Base-by-base conservation (phyloP, 2,797 vertebrate genomes). In the Caiman crocodilus region DNA sequence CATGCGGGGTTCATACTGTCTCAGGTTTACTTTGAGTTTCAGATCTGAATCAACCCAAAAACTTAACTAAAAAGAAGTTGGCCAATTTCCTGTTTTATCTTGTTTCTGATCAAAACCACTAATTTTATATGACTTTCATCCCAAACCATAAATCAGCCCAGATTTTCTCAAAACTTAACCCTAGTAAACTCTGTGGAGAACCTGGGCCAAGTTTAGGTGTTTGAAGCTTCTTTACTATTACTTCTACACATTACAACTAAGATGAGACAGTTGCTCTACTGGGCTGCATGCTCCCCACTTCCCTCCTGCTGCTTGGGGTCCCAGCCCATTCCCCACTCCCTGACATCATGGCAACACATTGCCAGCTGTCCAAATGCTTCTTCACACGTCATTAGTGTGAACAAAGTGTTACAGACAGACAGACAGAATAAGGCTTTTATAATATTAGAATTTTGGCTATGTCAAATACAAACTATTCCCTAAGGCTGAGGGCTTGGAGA, bases 401-500 rank as follows among this genome's bases (percentile, higher is more conserved):
- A 50, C 10, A 50, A 50, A 11, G 42, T 50, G 42, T 50, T 50
- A 50, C 42, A 50, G 42, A 50, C 42, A 50, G 42, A 50, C 42
- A 50, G 42, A 50, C 10, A 50, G 42, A 50, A 10, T 50, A 50
- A 9, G 42, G 42, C 6, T 50, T 50, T 50, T 50, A 50, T 50
- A 50, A 50, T 50, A 50, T 50, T 50, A 9, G 73, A 94, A 96
- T 97, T 94, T 95, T 96, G 95, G 87, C 93, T 95, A 77, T 61
- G 90, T 92, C 93, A 96, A 95, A 94, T 76, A 95, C 50, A 85
- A 77, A 90, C 57, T 3, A 20, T 91, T 59, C 87, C 81, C 88
- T 94, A 93, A 85, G 81, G 96, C 84, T 95, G 88, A 93, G 73
- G 67, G 90, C 79, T 95, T 94, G 96, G 10, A 89, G 58, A 93